Conservation (phyloP, 1,140 invertebrate species). For the Drosophila fuyamai region DNA sequence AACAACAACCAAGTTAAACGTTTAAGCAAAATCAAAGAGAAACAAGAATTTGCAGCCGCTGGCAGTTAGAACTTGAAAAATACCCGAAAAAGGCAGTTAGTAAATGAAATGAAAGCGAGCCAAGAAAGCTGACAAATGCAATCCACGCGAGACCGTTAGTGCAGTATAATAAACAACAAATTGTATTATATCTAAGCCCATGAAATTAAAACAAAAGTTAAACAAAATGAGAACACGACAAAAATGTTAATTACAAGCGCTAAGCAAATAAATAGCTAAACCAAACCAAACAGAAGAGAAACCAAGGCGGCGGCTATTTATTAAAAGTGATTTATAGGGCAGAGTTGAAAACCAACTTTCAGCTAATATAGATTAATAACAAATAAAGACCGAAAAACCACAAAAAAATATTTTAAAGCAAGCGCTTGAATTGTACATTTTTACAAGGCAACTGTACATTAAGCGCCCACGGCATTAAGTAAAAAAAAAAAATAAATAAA, state of each 20-base stretch:
- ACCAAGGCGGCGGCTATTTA: constrained; percentile 58
- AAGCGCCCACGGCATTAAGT: constrained; percentile 78
- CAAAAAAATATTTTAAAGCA: constrained; percentile 77
- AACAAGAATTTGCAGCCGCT: constrained; percentile 11
- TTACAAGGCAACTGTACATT: constrained; percentile 83
- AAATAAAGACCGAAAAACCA: constrained; percentile 46
- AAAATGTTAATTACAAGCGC: constrained; percentile 73
- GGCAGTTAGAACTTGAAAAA: constrained; percentile 33
- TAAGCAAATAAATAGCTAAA: constrained; percentile 57
- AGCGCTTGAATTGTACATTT: constrained; percentile 82
- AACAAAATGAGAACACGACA: constrained; percentile 67
- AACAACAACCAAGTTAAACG: constrained; percentile 21
- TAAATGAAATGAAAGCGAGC: constrained; percentile 13
- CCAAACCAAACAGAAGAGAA: constrained; percentile 20
- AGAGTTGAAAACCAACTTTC: constrained; percentile 52
- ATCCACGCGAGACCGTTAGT: constrained; percentile 59
- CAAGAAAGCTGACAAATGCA: constrained; percentile 27
- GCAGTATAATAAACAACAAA: constrained; percentile 63
- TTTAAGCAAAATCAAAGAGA: constrained; percentile 19
- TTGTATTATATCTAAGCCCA: constrained; percentile 77
- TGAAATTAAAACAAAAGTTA: constrained; percentile 40
- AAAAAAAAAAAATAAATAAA: constrained; percentile 47
- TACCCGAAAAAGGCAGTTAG: constrained; percentile 26
- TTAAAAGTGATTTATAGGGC: constrained; percentile 71
- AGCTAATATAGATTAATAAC: constrained; percentile 78